Base-by-base conservation (phyloP, 2,797 vertebrate species). In the Lepus townsendii region DNA sequence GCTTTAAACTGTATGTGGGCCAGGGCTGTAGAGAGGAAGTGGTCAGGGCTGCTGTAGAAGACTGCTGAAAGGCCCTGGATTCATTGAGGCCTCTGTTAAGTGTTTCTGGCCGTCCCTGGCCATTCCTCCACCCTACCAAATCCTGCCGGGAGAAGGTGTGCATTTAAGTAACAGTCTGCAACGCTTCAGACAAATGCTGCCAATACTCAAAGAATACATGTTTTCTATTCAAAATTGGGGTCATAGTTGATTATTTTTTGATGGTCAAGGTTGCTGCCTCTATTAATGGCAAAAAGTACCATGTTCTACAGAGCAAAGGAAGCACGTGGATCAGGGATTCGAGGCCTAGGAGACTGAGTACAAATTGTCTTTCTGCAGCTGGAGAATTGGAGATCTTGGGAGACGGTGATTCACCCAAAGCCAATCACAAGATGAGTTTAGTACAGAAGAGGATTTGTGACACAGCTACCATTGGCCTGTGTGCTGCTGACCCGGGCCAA, bases 201-300 rank as follows among this genome's bases (percentile, higher is more conserved):
- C 65, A 5, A 76, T 62, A 75, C 3, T 82, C 75, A 85, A 80
- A 52, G 72, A 78, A 78, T 20, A 3, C 13, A 16, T 12, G 1
- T 47, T 80, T 97, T 79, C 79, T 94, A 68, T 88, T 87, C 72
- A 30, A 90, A 90, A 82, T 32, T 79, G 32, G 84, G 27, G 11
- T 1, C 27, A 57, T 13, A 92, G 72, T 19, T 22, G 16, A 42
- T 79, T 38, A 60, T 42, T 78, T 94, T 47, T 66, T 94, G n/a
- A 20, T 42, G 57, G 32, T 7, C 72, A 73, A 65, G 19, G 17
- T 73, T 32, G 0, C n/a, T 88, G 19, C n/a, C 76, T 77, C 66
- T 66, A 9, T 83, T 72, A 69, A 47, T 19, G 16, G 17, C 16
- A 80, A 42, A 80, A 60, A 30, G 1, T 20, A 2, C 76, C 35